Percentiles rank a stretch among this genome's conserved stretches.
Evolutionary conservation across 2,888 invertebrate species (phyloP).

Genomic region (Aleiodes alternator): DNA sequence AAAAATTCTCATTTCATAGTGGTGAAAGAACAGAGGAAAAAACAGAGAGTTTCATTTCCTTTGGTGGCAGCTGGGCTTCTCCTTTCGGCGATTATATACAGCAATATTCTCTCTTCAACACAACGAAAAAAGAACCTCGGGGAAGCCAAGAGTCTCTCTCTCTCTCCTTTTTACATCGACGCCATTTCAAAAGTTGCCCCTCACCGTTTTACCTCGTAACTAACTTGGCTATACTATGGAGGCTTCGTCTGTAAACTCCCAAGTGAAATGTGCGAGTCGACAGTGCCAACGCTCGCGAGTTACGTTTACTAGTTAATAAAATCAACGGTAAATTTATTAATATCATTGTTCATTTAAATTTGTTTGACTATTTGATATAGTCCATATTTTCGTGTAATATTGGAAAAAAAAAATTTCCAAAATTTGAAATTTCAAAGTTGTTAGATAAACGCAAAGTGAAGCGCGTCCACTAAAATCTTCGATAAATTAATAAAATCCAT

Average conservation of each 20-base stretch:
- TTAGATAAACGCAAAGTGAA: too few relatives aligned
- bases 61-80: conserved; percentile 21
- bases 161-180: conserved; percentile 10
- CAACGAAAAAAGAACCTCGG: background rate
- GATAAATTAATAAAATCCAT: too few relatives aligned
- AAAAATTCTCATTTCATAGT: conserved; percentile 3
- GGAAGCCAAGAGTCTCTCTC: conserved; percentile 19
- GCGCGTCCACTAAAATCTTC: too few relatives aligned
- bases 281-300: conserved; percentile 44
- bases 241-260: conserved; percentile 44
- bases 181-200: conserved; percentile 50
- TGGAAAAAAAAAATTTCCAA: too few relatives aligned
- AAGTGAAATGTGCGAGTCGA: conserved; percentile 56
- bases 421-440: too few relatives aligned
- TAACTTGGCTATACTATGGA: conserved; percentile 2
- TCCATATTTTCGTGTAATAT: too few relatives aligned
- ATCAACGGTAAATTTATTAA: background rate
- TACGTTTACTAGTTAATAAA: conserved; percentile 38
- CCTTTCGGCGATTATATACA: background rate
- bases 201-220: conserved; percentile 29
- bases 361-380: background rate
- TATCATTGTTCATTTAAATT: background rate
- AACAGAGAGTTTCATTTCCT: background rate
- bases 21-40: background rate
- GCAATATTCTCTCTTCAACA: background rate